phyloP scores from a whole-genome alignment of 2,888 invertebrate species.

The Cinara cedri region DNA sequence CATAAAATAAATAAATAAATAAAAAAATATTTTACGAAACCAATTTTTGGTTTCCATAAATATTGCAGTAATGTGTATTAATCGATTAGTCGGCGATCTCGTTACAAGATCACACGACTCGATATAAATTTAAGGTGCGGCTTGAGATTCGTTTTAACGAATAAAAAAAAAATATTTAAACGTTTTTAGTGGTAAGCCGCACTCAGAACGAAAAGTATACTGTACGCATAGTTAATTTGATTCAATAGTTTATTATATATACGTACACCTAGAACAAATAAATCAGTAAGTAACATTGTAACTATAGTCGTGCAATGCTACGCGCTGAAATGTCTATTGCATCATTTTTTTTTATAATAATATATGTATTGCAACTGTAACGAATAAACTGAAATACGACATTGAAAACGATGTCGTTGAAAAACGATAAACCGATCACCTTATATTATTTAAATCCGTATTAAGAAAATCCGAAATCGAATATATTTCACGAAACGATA shows the following conservation, averaged over 20 bases:
- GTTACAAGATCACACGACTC: too few species aligned
- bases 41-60: neutral
- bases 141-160: neutral
- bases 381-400: too few species aligned
- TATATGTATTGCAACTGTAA: too few species aligned
- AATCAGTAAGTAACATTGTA: constrained; percentile 23
- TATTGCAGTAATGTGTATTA: neutral
- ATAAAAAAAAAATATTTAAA: too few species aligned
- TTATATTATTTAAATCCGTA: too few species aligned
- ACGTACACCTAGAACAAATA: constrained; percentile 42
- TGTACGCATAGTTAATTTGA: constrained; percentile 9
- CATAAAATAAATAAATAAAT: neutral
- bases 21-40: neutral
- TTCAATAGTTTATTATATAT: constrained; percentile 24
- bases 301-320: constrained; percentile 2
- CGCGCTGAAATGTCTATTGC: neutral
- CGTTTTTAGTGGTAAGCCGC: neutral
- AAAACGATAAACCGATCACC: too few species aligned
- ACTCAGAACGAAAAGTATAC: neutral
- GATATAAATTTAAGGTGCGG: neutral
- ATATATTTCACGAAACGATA: too few species aligned
- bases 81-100: too few species aligned
- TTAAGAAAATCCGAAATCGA: too few species aligned
- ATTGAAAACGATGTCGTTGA: too few species aligned
- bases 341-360: too few species aligned